These are phyloP conservation scores for Charina bottae DNA, from an alignment of 2,113 vertebrate genomes.

Conservation along the genomic window DNA sequence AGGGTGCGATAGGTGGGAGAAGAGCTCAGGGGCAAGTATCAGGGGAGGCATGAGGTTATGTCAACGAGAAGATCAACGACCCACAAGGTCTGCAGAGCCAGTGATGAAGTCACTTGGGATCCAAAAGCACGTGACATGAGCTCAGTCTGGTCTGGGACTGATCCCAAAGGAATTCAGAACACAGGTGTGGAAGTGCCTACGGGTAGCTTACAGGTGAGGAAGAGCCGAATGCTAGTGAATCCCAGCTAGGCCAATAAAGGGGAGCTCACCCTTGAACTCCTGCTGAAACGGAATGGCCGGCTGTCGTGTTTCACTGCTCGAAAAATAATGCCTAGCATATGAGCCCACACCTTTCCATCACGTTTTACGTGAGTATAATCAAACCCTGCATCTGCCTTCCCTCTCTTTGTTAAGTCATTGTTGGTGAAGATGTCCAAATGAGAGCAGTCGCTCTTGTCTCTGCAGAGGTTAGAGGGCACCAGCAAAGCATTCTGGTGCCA, in stretches of 20 bases:
- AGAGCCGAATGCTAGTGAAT: background rate
- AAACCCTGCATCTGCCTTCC: background rate
- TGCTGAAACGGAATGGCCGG: background rate
- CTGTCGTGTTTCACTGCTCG: background rate
- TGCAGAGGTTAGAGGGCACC: background rate
- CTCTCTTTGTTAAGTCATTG: background rate
- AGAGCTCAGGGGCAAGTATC: background rate
- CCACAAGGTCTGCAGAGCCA: background rate
- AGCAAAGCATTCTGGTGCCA: background rate
- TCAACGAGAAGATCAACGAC: background rate
- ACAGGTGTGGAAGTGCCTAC: background rate
- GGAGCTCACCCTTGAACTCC: background rate
- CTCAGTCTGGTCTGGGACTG: background rate
- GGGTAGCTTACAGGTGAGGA: background rate
- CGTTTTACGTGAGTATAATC: background rate
- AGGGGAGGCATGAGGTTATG: background rate
- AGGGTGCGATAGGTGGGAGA: background rate
- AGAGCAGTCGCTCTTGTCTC: background rate
- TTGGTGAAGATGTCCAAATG: background rate
- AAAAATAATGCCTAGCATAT: background rate
- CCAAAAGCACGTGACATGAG: background rate
- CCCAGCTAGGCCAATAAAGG: background rate
- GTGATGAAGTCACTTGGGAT: background rate
- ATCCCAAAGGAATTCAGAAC: background rate
- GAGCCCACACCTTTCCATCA: background rate